Percentiles rank a stretch among this genome's conserved stretches.
phyloP scores from a whole-genome alignment of 2,888 invertebrate species.

The Amitus sp. region DNA sequence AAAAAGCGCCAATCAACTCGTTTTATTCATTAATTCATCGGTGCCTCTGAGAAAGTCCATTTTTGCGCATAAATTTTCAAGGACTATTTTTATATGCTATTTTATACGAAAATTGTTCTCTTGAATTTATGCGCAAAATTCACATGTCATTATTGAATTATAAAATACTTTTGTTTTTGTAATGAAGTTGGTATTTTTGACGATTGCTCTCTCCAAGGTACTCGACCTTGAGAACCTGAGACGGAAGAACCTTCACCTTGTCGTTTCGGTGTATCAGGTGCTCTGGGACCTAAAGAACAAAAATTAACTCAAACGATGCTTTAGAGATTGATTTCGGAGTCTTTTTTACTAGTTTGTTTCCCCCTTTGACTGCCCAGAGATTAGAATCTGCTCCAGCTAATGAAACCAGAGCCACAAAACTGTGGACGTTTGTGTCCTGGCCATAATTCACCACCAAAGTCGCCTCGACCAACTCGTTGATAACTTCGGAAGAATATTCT shows the following conservation, averaged over 20 bases:
- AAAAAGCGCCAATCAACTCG: constrained; percentile 10
- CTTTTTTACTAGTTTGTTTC: constrained; percentile 67
- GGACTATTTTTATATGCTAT: no score
- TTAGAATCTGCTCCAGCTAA: constrained; percentile 68
- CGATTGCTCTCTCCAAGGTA: constrained; percentile 29
- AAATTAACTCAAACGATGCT: not conserved
- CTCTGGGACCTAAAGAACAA: constrained; percentile 51
- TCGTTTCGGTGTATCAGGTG: constrained; percentile 52
- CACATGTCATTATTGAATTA: no score
- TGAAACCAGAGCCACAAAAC: constrained; percentile 65
- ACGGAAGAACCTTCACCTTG: constrained; percentile 46
- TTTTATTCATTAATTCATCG: not conserved
- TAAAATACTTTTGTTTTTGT: constrained; percentile 46
- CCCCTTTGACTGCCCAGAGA: constrained; percentile 71
- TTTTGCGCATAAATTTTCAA: no score
- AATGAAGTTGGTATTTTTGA: constrained; percentile 52
- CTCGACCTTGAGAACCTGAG: constrained; percentile 51
- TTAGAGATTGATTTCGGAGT: constrained; percentile 9
- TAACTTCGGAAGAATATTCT: constrained; percentile 66
- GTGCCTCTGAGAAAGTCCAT: no score
- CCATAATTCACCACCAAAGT: constrained; percentile 72
- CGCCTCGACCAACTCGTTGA: constrained; percentile 69
- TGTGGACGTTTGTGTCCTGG: constrained; percentile 69
- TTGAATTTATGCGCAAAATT: no score
- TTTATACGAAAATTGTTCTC: no score